Evolutionary conservation across 2,113 vertebrate species (phyloP).

Genomic region (Emydocephalus ijimae): DNA sequence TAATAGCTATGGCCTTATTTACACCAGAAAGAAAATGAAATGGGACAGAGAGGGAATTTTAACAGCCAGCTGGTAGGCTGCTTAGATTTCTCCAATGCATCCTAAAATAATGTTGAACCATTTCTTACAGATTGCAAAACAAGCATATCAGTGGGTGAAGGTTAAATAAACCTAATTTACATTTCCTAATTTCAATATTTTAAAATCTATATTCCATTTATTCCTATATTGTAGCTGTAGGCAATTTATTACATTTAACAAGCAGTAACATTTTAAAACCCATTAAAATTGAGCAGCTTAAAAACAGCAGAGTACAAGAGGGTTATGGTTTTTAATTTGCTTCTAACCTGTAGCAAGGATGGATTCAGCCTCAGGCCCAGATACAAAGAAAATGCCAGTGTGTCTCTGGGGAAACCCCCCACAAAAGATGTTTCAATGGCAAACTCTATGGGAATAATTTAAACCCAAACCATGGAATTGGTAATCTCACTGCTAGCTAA

Average conservation of each 20-base stretch:
- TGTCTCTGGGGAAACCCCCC: neutral
- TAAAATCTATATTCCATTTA: neutral
- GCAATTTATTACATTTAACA: neutral
- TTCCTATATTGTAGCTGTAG: neutral
- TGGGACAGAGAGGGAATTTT: neutral
- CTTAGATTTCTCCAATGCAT: neutral
- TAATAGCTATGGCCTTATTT: neutral
- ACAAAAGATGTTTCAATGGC: neutral
- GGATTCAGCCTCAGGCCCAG: neutral
- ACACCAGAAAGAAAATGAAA: neutral
- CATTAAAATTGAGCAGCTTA: neutral
- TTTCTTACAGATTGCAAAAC: neutral
- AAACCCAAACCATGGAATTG: neutral
- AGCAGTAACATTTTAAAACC: neutral
- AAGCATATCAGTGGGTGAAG: neutral
- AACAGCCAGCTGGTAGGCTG: neutral
- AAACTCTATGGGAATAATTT: neutral
- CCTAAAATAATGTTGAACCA: neutral
- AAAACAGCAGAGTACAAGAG: neutral
- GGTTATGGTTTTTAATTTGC: neutral
- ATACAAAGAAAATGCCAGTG: neutral
- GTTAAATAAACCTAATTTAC: neutral
- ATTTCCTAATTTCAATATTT: neutral
- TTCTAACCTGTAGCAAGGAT: neutral
- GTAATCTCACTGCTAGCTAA: neutral